Conservation (phyloP, 30 jellyfish, hydroid and myxozoan species). For the Pseudorhiza aurosa region DNA sequence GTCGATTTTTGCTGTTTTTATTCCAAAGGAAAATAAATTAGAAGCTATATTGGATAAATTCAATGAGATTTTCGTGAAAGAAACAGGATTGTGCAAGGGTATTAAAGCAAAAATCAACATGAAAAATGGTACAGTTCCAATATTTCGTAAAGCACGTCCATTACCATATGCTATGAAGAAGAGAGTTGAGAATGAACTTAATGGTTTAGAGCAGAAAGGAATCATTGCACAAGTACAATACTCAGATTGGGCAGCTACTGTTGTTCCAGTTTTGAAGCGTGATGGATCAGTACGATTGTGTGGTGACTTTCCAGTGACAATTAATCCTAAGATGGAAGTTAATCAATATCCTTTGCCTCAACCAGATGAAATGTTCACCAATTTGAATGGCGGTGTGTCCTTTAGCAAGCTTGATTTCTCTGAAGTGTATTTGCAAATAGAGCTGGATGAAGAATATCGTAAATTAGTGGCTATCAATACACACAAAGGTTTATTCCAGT, state of each 20-base stretch:
- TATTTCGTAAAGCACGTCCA: constrained; percentile 48
- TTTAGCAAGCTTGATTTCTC: constrained; percentile 53
- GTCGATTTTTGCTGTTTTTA: constrained; percentile 54
- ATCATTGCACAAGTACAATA: constrained; percentile 49
- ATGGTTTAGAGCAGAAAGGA: constrained; percentile 60
- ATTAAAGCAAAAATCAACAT: constrained; percentile 9
- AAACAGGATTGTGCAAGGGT: constrained; percentile 49
- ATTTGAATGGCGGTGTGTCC: constrained; percentile 59
- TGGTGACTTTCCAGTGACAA: constrained; percentile 60
- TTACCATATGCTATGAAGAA: constrained; percentile 54
- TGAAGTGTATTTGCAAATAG: constrained; percentile 53
- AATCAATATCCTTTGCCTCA: constrained; percentile 71
- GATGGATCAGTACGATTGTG: constrained; percentile 73
- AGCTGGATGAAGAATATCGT: constrained; percentile 44
- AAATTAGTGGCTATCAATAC: constrained; percentile 48
- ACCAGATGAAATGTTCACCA: constrained; percentile 52
- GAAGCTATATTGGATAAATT: constrained; percentile 35
- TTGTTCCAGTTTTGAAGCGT: constrained; percentile 62
- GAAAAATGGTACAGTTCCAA: constrained; percentile 18
- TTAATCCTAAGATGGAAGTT: constrained; percentile 62
- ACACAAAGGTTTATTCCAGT: constrained; percentile 54
- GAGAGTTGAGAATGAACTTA: constrained; percentile 62
- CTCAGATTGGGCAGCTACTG: constrained; percentile 80
- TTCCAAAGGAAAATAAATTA: constrained; percentile 35
- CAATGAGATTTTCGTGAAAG: constrained; percentile 49